phyloP scores from a whole-genome alignment of 2,888 invertebrate genomes.

The Pachycephus smyrnensis region DNA sequence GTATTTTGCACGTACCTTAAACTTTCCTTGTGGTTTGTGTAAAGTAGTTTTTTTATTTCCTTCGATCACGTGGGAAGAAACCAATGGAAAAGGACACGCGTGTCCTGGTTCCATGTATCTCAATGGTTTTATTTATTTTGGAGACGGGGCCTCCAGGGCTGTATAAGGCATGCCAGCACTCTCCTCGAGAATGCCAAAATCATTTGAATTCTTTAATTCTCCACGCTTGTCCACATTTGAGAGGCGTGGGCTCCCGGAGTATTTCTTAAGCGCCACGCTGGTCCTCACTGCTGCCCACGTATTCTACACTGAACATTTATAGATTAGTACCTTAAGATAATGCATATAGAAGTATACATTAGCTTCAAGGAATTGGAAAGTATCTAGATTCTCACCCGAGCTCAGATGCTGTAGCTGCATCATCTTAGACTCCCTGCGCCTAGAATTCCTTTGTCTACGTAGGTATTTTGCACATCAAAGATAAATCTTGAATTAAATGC shows the following conservation, averaged over 20 bases:
- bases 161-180: slow-evolving; percentile 7
- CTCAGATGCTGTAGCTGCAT: not conserved
- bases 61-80: not conserved
- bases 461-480: not conserved
- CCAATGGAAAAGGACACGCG: not conserved
- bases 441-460: not conserved
- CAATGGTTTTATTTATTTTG: not conserved
- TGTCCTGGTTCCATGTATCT: not conserved
- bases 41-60: not conserved
- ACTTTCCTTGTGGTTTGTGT: not conserved
- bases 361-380: not conserved
- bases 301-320: slow-evolving; percentile 36
- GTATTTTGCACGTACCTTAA: not conserved
- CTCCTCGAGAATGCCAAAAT: slow-evolving; percentile 17
- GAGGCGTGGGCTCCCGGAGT: slow-evolving; percentile 38
- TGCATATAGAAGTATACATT: slow-evolving; percentile 7
- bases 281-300: slow-evolving; percentile 40
- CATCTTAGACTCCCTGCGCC: not conserved
- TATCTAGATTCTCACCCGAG: not conserved
- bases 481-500: not conserved
- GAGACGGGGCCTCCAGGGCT: not conserved
- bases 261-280: slow-evolving; percentile 39
- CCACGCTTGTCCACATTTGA: slow-evolving; percentile 29
- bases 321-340: slow-evolving; percentile 43
- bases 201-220: slow-evolving; percentile 34